Evolutionary conservation across 2,113 vertebrate species (phyloP), one percentile per base, ranked within the genome.

Genomic region (Barbus barbus): DNA sequence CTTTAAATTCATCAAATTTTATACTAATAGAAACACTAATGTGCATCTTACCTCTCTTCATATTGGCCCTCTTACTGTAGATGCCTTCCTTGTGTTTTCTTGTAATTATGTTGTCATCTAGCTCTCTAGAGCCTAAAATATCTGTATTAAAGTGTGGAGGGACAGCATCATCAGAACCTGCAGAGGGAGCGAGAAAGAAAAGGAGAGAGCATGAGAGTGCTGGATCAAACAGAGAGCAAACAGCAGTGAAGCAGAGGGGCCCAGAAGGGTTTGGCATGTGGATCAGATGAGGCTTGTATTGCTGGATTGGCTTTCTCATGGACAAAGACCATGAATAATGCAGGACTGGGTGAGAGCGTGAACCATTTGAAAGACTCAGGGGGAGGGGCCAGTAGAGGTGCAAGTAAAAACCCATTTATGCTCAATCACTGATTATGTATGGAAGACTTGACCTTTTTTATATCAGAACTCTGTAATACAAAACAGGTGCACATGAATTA

Each of bases 101-200:
- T 85, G 91, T 82, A 5, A 89, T 80, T 0, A 87, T 86, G 44
- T 33, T 69, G 72, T 86, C 31, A 33, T 92, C 72, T 33, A 86
- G 83, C 11, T 88, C 87, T 38, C 92, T 87, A 1, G 86, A 87
- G 26, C 91, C 93, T 46, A 94, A 92, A n/a, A 91, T 67, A 0
- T 91, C 91, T 1, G 84, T 85, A 7, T 89, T 92, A 87, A 96
- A 92, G 28, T 84, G 88, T 1, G 95, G 92, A 12, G 96, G 92
- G 78, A 95, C 31, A 0, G 96, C 95, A 79, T 96, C 96, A 65
- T 95, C 95, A 12, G 96, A 96, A 2, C 95, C 98, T 99, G 87
- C 82, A 7, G 76, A 44, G 65, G 41, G 69, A 44, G 75, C 18
- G 14, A 61, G 8, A 73, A 16, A 1, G 31, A 12, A 5, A 6